Evolutionary conservation across 2,888 invertebrate genomes (phyloP).

Genomic region (Xylota sylvarum): DNA sequence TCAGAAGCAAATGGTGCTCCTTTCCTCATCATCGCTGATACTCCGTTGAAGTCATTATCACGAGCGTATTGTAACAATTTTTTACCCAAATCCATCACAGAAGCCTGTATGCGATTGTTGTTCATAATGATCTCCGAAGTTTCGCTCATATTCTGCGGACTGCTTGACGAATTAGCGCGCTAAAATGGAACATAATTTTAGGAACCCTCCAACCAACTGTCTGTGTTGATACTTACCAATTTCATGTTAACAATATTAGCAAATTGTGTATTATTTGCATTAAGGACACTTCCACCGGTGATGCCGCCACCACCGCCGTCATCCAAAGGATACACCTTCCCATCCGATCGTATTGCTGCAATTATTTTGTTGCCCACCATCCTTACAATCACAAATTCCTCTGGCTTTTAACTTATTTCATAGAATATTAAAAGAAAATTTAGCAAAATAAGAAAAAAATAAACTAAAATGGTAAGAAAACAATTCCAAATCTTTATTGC

Average conservation of each 20-base stretch:
- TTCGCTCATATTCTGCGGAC: conserved; percentile 30
- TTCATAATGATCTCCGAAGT: conserved; percentile 46
- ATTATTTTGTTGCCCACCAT: conserved; percentile 81
- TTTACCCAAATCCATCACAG: conserved; percentile 92
- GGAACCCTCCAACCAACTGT: no score
- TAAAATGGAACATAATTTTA: conserved; percentile 21
- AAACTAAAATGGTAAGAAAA: conserved; percentile 69
- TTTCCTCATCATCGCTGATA: conserved; percentile 91
- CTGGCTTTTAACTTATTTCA: background rate
- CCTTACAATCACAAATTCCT: background rate
- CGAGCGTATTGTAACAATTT: conserved; percentile 92
- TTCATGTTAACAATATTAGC: conserved; percentile 48
- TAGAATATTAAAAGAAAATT: conserved; percentile 58
- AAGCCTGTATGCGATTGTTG: conserved; percentile 75
- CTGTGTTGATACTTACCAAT: conserved; percentile 28
- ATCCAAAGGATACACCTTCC: conserved; percentile 82
- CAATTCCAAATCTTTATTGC: conserved; percentile 44
- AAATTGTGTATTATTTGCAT: conserved; percentile 41
- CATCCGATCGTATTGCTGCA: conserved; percentile 82
- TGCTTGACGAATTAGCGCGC: conserved; percentile 38
- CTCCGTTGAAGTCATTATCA: conserved; percentile 91
- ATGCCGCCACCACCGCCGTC: conserved; percentile 17
- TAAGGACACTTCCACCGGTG: conserved; percentile 51
- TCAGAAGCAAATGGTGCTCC: conserved; percentile 97
- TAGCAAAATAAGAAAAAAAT: conserved; percentile 69